Conservation (phyloP, 2,888 invertebrate species). For the Lampropteryx suffumata region DNA sequence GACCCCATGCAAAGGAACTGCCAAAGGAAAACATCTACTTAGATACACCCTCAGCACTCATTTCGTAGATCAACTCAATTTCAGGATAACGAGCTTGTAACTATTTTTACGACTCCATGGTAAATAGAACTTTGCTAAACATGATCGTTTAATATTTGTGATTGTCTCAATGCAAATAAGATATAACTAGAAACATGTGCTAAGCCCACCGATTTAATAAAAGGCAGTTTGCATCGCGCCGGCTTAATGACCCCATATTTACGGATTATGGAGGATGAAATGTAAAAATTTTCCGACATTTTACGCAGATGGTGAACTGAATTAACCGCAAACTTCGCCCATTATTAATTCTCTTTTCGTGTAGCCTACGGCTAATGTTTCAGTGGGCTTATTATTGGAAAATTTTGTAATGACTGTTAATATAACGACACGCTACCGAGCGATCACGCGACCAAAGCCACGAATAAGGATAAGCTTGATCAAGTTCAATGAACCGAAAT, state of each 20-base stretch:
- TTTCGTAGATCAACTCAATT: too few species aligned
- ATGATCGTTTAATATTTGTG: too few species aligned
- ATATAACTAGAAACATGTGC: constrained; percentile 14
- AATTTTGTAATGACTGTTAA: constrained; percentile 79
- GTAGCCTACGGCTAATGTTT: constrained; percentile 72
- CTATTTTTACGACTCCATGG: too few species aligned
- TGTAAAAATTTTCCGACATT: constrained; percentile 60
- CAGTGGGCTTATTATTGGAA: constrained; percentile 73
- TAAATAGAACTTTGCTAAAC: too few species aligned
- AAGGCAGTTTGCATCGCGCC: constrained; percentile 39
- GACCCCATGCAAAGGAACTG: constrained; percentile 33
- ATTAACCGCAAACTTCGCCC: constrained; percentile 70
- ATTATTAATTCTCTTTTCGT: constrained; percentile 78
- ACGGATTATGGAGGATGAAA: constrained; percentile 53
- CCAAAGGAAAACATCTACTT: constrained; percentile 31
- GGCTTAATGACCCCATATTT: constrained; percentile 60
- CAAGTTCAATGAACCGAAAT: constrained; percentile 54
- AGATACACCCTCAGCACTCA: not conserved
- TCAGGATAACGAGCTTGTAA: too few species aligned
- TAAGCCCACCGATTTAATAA: constrained; percentile 34
- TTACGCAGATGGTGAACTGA: constrained; percentile 67
- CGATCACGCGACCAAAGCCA: constrained; percentile 61
- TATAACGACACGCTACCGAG: constrained; percentile 65
- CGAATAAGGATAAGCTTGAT: constrained; percentile 50
- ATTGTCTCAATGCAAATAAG: not conserved